A percentile compares a stretch with the other conserved stretches of the same genome.
Conservation (phyloP, 2,113 vertebrate genomes). For the Rhynchomys soricoides region DNA sequence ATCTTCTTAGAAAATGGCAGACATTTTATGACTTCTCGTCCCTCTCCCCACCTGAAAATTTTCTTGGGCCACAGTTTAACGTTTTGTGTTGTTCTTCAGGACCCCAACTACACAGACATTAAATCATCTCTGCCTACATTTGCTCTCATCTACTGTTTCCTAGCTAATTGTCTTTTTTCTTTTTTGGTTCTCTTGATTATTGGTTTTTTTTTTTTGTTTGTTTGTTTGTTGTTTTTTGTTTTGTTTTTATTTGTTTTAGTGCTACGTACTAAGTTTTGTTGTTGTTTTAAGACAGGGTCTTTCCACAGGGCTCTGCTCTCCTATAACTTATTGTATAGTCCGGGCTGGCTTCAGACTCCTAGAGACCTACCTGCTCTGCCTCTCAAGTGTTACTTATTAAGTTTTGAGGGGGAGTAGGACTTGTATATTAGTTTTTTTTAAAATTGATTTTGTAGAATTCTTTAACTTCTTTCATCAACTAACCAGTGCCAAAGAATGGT, state of each 20-base stretch:
- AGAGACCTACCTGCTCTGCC: neutral
- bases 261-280: neutral
- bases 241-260: neutral
- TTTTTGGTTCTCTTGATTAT: neutral
- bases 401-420: neutral
- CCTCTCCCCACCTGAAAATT: neutral
- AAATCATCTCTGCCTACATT: neutral
- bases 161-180: neutral
- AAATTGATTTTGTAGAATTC: neutral
- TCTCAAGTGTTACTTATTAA: neutral
- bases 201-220: neutral
- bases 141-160: neutral
- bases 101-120: neutral
- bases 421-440: conserved; percentile 12
- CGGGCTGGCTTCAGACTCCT: neutral
- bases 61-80: neutral
- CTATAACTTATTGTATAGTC: neutral
- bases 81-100: neutral
- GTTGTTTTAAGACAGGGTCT: neutral
- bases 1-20: neutral
- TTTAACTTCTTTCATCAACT: neutral
- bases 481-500: neutral
- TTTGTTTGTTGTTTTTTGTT: neutral
- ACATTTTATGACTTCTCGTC: neutral
- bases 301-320: neutral